Percentiles rank a stretch among this genome's conserved stretches.
Evolutionary conservation across 2,797 vertebrate genomes (phyloP).

Genomic region (Urocyon cinereoargenteus): DNA sequence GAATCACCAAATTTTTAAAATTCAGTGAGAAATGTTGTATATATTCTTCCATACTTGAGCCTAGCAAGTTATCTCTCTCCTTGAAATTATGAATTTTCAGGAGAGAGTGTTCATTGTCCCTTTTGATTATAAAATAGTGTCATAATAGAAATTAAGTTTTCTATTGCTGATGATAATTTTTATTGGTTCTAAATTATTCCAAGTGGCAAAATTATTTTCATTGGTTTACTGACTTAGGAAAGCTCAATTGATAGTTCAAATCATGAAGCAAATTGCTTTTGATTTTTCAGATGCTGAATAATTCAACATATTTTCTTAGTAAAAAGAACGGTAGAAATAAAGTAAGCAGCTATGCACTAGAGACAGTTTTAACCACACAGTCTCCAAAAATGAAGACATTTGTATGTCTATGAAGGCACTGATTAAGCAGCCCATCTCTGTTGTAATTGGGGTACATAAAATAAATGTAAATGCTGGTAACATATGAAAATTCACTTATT

Average conservation of each 20-base stretch:
- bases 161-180: neutral
- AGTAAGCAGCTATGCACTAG: neutral
- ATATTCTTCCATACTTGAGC: neutral
- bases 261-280: constrained; percentile 6
- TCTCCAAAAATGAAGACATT: neutral
- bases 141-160: neutral
- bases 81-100: neutral
- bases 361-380: neutral
- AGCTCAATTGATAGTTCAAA: neutral
- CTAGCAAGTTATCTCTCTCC: neutral
- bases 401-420: neutral
- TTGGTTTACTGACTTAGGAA: constrained; percentile 20
- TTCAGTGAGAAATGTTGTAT: neutral
- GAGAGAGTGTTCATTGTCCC: neutral
- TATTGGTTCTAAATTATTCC: neutral
- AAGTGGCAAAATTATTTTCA: constrained; percentile 10
- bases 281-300: constrained; percentile 21
- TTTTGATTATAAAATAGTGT: neutral
- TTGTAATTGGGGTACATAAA: neutral
- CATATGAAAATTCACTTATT: neutral
- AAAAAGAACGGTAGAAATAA: neutral
- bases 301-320: constrained; percentile 47
- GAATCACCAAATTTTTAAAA: neutral
- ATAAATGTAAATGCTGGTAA: neutral
- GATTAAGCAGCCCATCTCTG: neutral